Conservation (phyloP, 2,113 vertebrate genomes). For the Pristiophorus japonicus region DNA sequence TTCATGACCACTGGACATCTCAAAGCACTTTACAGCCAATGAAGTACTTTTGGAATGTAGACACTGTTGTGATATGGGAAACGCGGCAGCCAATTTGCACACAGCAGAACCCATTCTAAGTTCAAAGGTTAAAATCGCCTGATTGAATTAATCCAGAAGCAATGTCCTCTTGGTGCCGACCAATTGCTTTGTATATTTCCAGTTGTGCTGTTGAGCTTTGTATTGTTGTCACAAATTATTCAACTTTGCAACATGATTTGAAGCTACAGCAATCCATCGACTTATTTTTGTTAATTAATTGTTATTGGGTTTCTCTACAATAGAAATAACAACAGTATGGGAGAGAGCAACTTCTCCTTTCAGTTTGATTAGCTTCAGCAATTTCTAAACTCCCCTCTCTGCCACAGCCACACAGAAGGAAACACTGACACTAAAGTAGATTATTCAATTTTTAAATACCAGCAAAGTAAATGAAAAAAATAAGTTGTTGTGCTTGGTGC, state of each 20-base stretch:
- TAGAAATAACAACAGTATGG: neutral
- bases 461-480: neutral
- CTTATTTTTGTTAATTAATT: neutral
- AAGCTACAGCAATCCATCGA: neutral
- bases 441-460: neutral
- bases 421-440: neutral
- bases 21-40: too few relatives aligned
- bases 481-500: neutral
- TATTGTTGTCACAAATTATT: neutral
- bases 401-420: neutral
- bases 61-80: too few relatives aligned
- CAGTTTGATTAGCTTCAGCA: neutral
- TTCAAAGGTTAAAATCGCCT: neutral
- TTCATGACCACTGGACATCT: too few relatives aligned
- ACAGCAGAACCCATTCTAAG: neutral
- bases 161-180: neutral
- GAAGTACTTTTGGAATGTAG: too few relatives aligned
- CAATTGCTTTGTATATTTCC: neutral
- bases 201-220: neutral
- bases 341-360: neutral
- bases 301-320: neutral
- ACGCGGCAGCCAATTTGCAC: too few relatives aligned
- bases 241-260: neutral
- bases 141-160: constrained; percentile 2
- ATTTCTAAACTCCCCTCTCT: neutral